Evolutionary conservation across 2,113 vertebrate species (phyloP).

Genomic region (Leptosomus discolor): DNA sequence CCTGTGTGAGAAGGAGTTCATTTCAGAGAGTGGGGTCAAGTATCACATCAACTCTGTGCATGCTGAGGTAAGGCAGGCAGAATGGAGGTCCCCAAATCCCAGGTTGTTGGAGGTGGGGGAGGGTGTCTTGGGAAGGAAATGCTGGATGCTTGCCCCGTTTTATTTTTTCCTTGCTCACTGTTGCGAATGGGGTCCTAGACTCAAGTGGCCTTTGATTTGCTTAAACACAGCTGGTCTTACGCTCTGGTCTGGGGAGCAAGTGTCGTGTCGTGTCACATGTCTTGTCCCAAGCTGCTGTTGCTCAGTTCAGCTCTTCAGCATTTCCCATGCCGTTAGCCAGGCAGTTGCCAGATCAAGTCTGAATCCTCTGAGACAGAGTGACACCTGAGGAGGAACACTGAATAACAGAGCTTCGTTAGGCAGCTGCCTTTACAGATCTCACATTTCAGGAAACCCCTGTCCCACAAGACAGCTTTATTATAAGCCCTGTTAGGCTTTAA

Average conservation of each 20-base stretch:
- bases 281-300: not conserved
- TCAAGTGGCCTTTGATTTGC: not conserved
- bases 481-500: not conserved
- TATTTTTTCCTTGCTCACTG: not conserved
- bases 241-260: not conserved
- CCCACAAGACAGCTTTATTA: not conserved
- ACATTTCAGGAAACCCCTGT: not conserved
- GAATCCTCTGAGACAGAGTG: not conserved
- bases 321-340: not conserved
- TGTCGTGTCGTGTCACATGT: not conserved
- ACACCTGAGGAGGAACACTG: not conserved
- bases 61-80: constrained; percentile 80
- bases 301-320: not conserved
- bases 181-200: not conserved
- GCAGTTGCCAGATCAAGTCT: not conserved
- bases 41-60: constrained; percentile 96
- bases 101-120: not conserved
- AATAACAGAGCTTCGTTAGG: not conserved
- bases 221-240: not conserved
- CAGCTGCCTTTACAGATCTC: not conserved
- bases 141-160: not conserved
- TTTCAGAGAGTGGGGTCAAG: constrained; percentile 95
- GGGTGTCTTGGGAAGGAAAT: not conserved
- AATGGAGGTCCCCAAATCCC: not conserved
- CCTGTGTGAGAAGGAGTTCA: constrained; percentile 91